Base-by-base conservation (phyloP, 2,888 invertebrate genomes). In the Acanthoscelides obtectus region DNA sequence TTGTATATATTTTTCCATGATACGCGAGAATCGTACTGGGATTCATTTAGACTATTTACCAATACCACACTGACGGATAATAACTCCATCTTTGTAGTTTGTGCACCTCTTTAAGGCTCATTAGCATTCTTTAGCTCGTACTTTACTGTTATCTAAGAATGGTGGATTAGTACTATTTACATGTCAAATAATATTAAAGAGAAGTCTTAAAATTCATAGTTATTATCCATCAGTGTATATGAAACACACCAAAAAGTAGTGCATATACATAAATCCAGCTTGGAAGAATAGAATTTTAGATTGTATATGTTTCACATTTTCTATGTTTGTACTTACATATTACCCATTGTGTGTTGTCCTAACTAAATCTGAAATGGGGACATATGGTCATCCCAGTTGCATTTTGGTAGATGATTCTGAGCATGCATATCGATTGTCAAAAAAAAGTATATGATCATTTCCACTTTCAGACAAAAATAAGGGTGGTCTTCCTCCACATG, bases 261-360 rank as follows among this genome's bases (percentile, higher is more conserved):
- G 45, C 45, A 45, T 45, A 45, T 45, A 45, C 45, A 45, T 45
- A 45, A 45, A 45, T 45, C 45, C 17, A 45, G 45, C 45, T 45
- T 45, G 45, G 45, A 45, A 17, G 45, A 6, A 45, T 45, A 45
- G 45, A 12, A n/a, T 45, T 45, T 12, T 45, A 1, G 45, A 45
- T 45, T 45, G 6, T 45, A 12, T 45, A 6, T 12, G 45, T 45
- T 45, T 12, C 17, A 6, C 45, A 45, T 45, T 45, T 45, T 45
- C 17, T 45, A 45, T 45, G 45, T 45, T 72, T 72, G 67, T 70
- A 72, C 72, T 68, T 64, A 70, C 45, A 66, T 70, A 20, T n/a
- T 67, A 70, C 4, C 25, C 22, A 27, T 70, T 45, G 20, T 69
- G 20, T 45, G 45, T 45, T 45, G 45, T 45, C 45, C 45, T 45